Conservation (phyloP, 2,113 vertebrate species). For the Pseudolaguvia tuberculata region DNA sequence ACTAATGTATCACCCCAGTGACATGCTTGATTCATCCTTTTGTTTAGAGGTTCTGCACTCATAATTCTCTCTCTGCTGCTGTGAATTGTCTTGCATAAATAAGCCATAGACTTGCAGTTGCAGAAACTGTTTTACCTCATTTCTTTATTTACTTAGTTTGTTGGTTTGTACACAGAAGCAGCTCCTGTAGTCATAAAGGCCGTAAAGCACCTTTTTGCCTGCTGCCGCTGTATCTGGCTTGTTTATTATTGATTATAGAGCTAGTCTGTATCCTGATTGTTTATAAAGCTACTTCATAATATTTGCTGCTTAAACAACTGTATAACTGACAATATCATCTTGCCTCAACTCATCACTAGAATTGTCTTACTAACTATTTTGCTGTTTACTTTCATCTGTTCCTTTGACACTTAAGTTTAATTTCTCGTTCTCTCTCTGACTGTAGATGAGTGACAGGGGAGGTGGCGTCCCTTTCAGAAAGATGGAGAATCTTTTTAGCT, state of each 20-base stretch:
- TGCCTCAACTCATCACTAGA: neutral
- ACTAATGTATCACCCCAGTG: no score
- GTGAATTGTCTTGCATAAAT: neutral
- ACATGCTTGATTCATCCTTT: neutral
- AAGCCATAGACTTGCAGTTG: neutral
- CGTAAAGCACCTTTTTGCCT: neutral
- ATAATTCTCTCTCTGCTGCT: neutral
- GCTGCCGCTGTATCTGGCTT: neutral
- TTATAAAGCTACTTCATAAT: neutral
- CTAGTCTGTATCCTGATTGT: neutral
- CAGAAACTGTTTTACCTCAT: neutral
- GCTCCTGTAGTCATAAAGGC: neutral
- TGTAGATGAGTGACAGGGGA: conserved; percentile 85
- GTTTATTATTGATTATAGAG: neutral
- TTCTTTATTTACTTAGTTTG: neutral
- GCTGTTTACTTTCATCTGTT: neutral
- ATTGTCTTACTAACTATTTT: neutral
- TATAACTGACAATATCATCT: neutral
- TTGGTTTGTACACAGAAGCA: neutral
- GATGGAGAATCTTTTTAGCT: conserved; percentile 90
- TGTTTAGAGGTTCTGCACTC: neutral
- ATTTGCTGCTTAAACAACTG: neutral
- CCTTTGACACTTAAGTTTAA: neutral
- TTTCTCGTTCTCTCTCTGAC: neutral
- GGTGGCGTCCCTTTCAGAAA: conserved; percentile 83